These are phyloP conservation scores for Natrix natrix DNA, from an alignment of 2,797 vertebrate species.

Conservation along the genomic window DNA sequence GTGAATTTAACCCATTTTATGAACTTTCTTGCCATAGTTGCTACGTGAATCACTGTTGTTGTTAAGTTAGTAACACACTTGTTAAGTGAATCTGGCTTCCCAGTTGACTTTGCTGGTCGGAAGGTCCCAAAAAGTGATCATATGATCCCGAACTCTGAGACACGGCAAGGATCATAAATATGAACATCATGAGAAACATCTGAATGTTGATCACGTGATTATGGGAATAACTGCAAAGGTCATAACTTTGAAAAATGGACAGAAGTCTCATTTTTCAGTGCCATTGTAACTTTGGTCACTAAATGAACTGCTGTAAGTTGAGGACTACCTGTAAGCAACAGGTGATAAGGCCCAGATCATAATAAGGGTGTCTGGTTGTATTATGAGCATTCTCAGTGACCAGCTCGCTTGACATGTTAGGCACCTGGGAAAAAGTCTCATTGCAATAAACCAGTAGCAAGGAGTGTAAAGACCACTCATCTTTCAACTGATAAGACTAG, in stretches of 20 bases:
- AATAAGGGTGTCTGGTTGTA: not conserved
- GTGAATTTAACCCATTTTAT: not conserved
- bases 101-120: not conserved
- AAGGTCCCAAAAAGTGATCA: not conserved
- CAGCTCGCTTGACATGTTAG: conserved; percentile 1
- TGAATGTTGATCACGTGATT: not conserved
- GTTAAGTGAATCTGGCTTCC: not conserved
- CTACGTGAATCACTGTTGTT: not conserved
- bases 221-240: not conserved
- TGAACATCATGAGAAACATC: not conserved
- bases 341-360: not conserved
- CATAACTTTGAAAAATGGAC: not conserved
- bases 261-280: not conserved
- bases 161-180: not conserved
- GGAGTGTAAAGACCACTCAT: not conserved
- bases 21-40: not conserved
- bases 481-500: not conserved
- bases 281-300: not conserved
- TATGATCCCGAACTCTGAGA: not conserved
- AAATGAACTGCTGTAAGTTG: not conserved
- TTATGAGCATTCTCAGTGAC: conserved; percentile 7
- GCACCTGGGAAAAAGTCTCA: not conserved
- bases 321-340: not conserved
- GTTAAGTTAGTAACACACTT: not conserved
- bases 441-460: conserved; percentile 8